Evolutionary conservation across 1,140 invertebrate species (phyloP).

Genomic region (Drosophila quadrilineata): DNA sequence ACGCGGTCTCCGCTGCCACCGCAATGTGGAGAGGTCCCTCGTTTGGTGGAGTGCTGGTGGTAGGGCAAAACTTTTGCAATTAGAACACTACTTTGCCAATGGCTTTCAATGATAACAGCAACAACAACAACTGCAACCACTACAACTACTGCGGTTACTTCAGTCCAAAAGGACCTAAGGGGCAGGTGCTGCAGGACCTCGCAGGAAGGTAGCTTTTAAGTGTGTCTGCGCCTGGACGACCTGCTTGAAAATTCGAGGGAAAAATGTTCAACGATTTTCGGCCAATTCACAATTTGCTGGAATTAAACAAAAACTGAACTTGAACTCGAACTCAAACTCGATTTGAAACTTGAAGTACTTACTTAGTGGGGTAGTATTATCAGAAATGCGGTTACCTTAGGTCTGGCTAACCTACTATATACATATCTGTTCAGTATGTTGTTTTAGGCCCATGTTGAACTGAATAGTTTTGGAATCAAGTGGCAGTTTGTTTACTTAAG

Average conservation of each 20-base stretch:
- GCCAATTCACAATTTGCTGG: constrained; percentile 35
- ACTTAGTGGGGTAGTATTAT: no score
- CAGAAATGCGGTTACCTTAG: no score
- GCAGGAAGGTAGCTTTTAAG: constrained; percentile 74
- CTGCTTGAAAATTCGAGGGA: constrained; percentile 43
- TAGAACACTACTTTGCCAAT: constrained; percentile 76
- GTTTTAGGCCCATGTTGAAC: constrained; percentile 8
- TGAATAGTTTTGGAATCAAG: constrained; percentile 54
- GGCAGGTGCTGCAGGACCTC: no score
- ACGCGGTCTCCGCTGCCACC: constrained; percentile 42
- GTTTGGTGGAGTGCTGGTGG: constrained; percentile 17
- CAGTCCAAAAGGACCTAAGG: no score
- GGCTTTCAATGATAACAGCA: constrained; percentile 66
- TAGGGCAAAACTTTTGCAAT: constrained; percentile 73
- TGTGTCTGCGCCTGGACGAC: constrained; percentile 53
- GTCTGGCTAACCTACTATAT: no score
- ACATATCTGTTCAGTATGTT: no score
- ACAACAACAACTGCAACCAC: neutral
- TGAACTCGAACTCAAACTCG: no score
- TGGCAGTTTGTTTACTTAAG: constrained; percentile 28
- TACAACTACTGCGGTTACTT: neutral
- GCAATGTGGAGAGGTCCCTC: constrained; percentile 6
- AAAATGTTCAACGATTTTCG: constrained; percentile 38
- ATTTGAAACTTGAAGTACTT: no score
- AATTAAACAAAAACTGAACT: no score